Percentiles rank a stretch among this genome's conserved stretches.
phyloP scores from a whole-genome alignment of 2,797 vertebrate genomes.

The Periophthalmus magnuspinnatus region DNA sequence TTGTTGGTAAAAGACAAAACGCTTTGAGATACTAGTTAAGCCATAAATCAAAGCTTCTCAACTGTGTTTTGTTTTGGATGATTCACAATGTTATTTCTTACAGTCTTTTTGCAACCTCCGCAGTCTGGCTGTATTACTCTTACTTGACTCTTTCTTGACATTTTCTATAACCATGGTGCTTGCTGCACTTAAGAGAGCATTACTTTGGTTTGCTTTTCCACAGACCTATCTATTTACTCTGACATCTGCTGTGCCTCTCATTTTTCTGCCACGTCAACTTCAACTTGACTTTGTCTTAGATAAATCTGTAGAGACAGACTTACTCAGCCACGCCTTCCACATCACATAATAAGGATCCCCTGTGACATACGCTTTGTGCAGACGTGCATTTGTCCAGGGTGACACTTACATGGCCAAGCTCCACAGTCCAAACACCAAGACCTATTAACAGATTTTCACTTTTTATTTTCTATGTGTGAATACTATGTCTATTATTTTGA shows the following conservation, averaged over 20 bases:
- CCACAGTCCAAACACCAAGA: constrained; percentile 17
- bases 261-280: constrained; percentile 28
- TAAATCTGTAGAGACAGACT: constrained; percentile 27
- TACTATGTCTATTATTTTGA: neutral
- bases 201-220: constrained; percentile 10
- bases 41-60: neutral
- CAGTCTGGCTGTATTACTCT: constrained; percentile 8
- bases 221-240: constrained; percentile 19
- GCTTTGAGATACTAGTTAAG: neutral
- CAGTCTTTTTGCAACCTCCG: constrained; percentile 11
- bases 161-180: constrained; percentile 14
- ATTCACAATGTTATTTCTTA: neutral
- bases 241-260: constrained; percentile 26
- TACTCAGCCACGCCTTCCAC: constrained; percentile 35
- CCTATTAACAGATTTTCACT: constrained; percentile 26
- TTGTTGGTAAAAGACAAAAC: constrained; percentile 1
- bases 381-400: constrained; percentile 36
- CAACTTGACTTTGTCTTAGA: constrained; percentile 17
- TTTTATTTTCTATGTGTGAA: constrained; percentile 20
- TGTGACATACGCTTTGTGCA: constrained; percentile 55
- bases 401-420: constrained; percentile 32
- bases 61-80: constrained; percentile 4
- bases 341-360: constrained; percentile 38
- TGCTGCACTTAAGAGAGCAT: constrained; percentile 17
- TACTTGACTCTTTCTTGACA: constrained; percentile 13